Evolutionary conservation across 2,797 vertebrate genomes (phyloP), one percentile per base, ranked within the genome.

Genomic region (Scomberomorus guttatus): DNA sequence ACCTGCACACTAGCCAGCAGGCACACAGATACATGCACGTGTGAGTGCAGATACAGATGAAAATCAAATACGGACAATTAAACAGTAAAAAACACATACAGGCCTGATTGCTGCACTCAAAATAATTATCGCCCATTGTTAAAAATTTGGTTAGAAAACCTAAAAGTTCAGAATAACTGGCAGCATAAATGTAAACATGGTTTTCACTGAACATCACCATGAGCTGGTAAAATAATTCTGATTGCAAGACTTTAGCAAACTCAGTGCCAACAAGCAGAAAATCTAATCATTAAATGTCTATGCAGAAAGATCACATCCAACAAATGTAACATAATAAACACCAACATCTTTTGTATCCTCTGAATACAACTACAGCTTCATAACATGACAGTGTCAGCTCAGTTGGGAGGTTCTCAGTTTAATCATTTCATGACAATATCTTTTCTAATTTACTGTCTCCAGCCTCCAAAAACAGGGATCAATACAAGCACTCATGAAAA

Each of bases 1-100:
- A 56, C 67, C 48, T 46, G 58, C 61, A 76, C 60, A 64, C 44
- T 59, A 25, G 79, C 73, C 60, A 39, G 70, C 77, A 76, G 62
- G 54, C 69, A 78, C 52, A 74, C 59, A 80, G 20, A 55, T 13
- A 24, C 6, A 50, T 32, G 24, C 62, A 69, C 0, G 27, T 77
- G 77, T 14, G 24, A 50, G 10, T 24, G 24, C 65, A 54, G 7
- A 34, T 62, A 65, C 52, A 66, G 52, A 82, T 56, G 48, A n/a
- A 80, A 65, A 77, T 13, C 46, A 37, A 14, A 61, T 29, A 50
- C 50, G 55, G 37, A 72, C 15, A 61, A 46, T 32, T 37, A 64
- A 24, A 42, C 46, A 37, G 48, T 27, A 42, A 67, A 67, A 71
- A 61, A 5, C 14, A 60, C 51, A 42, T 37, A 44, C 17, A 77